phyloP scores from a whole-genome alignment of 1,140 invertebrate genomes.

The Wiebesia pumilae region DNA sequence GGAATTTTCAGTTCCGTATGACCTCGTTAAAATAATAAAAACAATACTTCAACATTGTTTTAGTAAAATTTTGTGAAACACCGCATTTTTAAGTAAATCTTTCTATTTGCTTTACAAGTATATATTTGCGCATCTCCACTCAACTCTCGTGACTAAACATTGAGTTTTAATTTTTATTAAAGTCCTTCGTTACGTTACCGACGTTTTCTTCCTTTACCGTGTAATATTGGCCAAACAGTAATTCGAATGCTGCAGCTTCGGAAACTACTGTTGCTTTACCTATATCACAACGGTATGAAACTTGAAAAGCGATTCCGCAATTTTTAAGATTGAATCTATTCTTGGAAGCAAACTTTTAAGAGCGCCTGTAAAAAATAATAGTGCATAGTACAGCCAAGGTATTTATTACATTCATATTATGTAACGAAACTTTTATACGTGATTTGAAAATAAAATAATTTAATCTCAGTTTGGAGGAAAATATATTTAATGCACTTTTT shows the following conservation, averaged over 20 bases:
- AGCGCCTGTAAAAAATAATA: background rate
- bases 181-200: background rate
- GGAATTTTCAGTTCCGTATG: no score
- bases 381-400: background rate
- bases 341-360: background rate
- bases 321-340: constrained; percentile 1
- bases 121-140: background rate
- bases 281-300: background rate
- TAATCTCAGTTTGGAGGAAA: no score
- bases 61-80: background rate
- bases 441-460: no score
- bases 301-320: background rate
- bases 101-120: background rate
- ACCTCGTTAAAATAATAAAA: no score
- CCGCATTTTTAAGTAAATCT: background rate
- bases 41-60: no score
- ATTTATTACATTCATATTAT: background rate
- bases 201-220: background rate
- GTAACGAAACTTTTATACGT: background rate
- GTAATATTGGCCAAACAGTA: background rate
- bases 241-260: background rate
- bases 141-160: background rate
- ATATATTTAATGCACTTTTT: no score
- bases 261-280: background rate
- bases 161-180: background rate